Percentiles rank a stretch among this genome's conserved stretches.
These are phyloP conservation scores for Rhabdomys pumilio DNA, from an alignment of 2,797 vertebrate genomes.

Conservation along the genomic window DNA sequence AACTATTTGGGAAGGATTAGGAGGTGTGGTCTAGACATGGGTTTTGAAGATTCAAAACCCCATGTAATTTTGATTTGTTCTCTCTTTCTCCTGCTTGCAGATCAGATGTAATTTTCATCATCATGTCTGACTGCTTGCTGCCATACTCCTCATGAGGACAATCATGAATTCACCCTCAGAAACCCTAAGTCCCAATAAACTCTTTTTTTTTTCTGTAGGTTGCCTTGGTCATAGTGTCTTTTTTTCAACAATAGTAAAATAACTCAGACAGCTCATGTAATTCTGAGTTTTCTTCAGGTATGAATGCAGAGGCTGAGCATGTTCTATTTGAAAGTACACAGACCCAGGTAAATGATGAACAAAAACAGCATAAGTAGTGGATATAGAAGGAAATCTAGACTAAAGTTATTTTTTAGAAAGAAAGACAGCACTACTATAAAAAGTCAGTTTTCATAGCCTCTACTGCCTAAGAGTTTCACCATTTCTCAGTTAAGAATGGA, in stretches of 20 bases:
- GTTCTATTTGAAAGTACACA: neutral
- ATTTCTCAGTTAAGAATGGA: neutral
- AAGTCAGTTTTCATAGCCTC: neutral
- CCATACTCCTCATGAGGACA: neutral
- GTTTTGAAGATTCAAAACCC: neutral
- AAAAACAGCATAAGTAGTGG: neutral
- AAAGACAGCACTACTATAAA: neutral
- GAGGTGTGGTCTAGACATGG: neutral
- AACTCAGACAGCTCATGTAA: neutral
- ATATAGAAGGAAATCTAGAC: neutral
- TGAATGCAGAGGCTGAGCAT: neutral
- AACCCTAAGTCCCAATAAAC: neutral
- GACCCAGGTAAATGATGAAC: neutral
- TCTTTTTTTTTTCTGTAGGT: neutral
- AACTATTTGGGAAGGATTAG: neutral
- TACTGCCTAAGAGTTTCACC: neutral
- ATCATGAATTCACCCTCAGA: neutral
- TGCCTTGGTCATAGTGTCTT: neutral
- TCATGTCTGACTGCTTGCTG: neutral
- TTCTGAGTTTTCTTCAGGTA: neutral
- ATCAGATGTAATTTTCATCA: neutral
- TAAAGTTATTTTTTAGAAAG: neutral
- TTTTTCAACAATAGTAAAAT: neutral
- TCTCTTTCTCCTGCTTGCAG: neutral
- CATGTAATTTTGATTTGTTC: neutral